These are phyloP conservation scores for Dastarcus helophoroides DNA, from an alignment of 2,888 invertebrate genomes.

Conservation along the genomic window DNA sequence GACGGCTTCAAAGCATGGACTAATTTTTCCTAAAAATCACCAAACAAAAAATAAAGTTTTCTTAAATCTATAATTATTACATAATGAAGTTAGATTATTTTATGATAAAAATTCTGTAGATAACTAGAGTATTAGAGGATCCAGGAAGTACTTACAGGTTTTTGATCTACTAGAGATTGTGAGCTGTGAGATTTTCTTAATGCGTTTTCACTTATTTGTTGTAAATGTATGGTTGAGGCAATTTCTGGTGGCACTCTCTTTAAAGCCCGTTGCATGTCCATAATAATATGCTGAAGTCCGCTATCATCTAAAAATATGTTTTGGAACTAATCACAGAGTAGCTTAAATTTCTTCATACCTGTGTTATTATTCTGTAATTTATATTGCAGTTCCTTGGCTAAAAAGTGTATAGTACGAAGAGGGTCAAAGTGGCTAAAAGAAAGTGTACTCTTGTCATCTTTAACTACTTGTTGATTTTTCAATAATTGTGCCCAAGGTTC, in stretches of 20 bases:
- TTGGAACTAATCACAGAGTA: neutral
- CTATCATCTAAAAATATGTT: constrained; percentile 24
- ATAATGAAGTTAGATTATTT: too few relatives aligned
- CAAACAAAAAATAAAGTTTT: too few relatives aligned
- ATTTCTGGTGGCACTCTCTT: constrained; percentile 33
- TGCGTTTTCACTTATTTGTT: constrained; percentile 15
- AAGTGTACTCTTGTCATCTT: constrained; percentile 23
- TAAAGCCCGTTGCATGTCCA: constrained; percentile 32
- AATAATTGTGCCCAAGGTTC: constrained; percentile 28
- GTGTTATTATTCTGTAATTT: constrained; percentile 25
- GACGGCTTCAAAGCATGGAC: too few relatives aligned
- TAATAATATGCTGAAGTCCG: constrained; percentile 28
- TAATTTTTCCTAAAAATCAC: too few relatives aligned
- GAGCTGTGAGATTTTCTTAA: constrained; percentile 8
- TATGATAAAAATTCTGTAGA: too few relatives aligned
- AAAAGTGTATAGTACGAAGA: constrained; percentile 33
- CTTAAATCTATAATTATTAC: too few relatives aligned
- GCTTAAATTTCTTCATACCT: constrained; percentile 19
- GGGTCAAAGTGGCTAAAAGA: constrained; percentile 33
- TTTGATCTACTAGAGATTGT: constrained; percentile 6
- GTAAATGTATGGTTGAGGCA: constrained; percentile 24
- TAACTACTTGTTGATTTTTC: constrained; percentile 17
- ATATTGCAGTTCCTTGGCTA: constrained; percentile 31
- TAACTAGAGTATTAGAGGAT: too few relatives aligned
- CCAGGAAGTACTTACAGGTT: constrained; percentile 3